These are phyloP conservation scores for Blomia tropicalis DNA, from an alignment of 2,888 invertebrate species.

Conservation along the genomic window DNA sequence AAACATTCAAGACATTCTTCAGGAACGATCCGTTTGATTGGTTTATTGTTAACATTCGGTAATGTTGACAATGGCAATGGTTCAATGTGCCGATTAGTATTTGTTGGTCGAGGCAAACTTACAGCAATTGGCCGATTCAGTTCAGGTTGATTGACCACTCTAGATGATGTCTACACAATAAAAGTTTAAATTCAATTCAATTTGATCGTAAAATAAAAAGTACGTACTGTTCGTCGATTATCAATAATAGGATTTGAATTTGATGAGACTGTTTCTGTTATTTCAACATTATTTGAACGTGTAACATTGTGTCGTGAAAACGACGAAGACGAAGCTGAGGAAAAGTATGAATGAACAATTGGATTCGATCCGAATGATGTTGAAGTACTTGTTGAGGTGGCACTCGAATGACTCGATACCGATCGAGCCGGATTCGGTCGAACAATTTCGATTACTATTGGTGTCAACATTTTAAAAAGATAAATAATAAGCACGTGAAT, in stretches of 20 bases:
- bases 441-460: conserved; percentile 7
- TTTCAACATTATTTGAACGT: not conserved
- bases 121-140: too few species aligned
- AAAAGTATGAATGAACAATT: not conserved
- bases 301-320: not conserved
- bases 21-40: not conserved
- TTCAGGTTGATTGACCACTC: too few species aligned
- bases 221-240: not conserved
- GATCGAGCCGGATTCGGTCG: not conserved
- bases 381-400: not conserved
- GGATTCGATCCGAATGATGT: not conserved
- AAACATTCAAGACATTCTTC: conserved; percentile 27
- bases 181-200: not conserved
- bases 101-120: not conserved
- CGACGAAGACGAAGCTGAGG: conserved; percentile 5
- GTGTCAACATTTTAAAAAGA: too few species aligned
- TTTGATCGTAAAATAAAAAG: too few species aligned
- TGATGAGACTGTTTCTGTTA: not conserved
- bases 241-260: not conserved
- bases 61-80: not conserved
- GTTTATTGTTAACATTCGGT: not conserved
- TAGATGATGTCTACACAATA: too few species aligned
- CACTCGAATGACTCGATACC: not conserved
- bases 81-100: not conserved
- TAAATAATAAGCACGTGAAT: too few species aligned